Conservation (phyloP, 2,888 invertebrate genomes). For the Corythucha ciliata region DNA sequence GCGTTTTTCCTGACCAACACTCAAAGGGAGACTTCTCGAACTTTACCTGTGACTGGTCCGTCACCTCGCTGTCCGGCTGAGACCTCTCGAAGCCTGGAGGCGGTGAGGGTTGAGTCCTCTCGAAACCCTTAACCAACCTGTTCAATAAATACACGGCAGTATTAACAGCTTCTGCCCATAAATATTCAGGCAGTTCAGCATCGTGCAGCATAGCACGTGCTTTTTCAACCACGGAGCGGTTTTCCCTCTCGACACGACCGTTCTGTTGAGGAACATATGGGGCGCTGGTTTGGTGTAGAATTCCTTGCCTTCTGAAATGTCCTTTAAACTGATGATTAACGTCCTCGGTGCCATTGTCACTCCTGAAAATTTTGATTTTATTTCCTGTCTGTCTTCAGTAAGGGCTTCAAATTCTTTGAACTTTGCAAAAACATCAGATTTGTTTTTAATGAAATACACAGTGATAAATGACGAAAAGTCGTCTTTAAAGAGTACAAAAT, state of each 20-base stretch:
- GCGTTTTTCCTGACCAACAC: constrained; percentile 1
- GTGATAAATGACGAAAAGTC: constrained; percentile 34
- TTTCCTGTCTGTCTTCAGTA: constrained; percentile 37
- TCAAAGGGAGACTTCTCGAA: constrained; percentile 14
- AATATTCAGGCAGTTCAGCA: constrained; percentile 10
- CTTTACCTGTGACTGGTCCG: constrained; percentile 5
- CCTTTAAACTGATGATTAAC: constrained; percentile 34
- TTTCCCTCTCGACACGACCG: constrained; percentile 29
- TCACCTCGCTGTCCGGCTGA: too few species aligned
- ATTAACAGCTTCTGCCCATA: constrained; percentile 17
- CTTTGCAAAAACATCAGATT: constrained; percentile 16
- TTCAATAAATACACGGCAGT: neutral
- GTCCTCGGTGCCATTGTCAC: constrained; percentile 38
- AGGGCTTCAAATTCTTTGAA: constrained; percentile 25
- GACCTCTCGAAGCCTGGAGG: too few species aligned
- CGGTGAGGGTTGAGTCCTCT: too few species aligned
- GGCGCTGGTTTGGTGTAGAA: constrained; percentile 23
- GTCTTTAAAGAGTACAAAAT: constrained; percentile 36
- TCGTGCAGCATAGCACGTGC: constrained; percentile 30
- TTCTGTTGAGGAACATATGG: constrained; percentile 31
- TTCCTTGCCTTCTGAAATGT: too few species aligned
- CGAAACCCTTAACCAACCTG: too few species aligned
- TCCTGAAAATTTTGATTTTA: constrained; percentile 36
- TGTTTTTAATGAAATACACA: constrained; percentile 36
- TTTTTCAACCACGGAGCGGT: constrained; percentile 29